These are phyloP conservation scores for Caenorhabditis afra DNA, from an alignment of 2,888 invertebrate species.

Conservation along the genomic window DNA sequence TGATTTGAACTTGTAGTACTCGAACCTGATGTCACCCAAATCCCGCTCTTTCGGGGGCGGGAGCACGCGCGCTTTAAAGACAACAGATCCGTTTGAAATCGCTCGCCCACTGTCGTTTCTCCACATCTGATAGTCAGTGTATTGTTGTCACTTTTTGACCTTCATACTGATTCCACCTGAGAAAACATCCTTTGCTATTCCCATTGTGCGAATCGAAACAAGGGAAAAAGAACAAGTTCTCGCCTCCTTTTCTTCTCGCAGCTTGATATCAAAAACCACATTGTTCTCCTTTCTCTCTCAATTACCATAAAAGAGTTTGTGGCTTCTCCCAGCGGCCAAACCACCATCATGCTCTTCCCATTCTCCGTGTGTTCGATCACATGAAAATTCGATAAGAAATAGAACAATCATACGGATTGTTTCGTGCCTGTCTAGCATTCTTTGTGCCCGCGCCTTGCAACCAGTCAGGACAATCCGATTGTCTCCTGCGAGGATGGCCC, in stretches of 20 bases:
- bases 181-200: background rate
- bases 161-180: background rate
- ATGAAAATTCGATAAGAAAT: slow-evolving; percentile 1
- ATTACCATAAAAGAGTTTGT: slow-evolving; percentile 24
- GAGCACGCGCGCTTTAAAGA: background rate
- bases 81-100: background rate
- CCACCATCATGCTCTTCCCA: slow-evolving; percentile 16
- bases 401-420: background rate
- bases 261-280: slow-evolving; percentile 21
- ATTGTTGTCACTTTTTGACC: slow-evolving; percentile 10
- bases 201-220: slow-evolving; percentile 8
- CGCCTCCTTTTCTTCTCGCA: background rate
- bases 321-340: slow-evolving; percentile 8
- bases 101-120: background rate
- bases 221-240: slow-evolving; percentile 32
- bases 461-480: too few relatives aligned
- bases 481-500: background rate
- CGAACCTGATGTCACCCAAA: slow-evolving; percentile 17
- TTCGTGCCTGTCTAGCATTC: background rate
- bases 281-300: slow-evolving; percentile 25
- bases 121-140: background rate
- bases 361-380: slow-evolving; percentile 19
- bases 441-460: too few relatives aligned
- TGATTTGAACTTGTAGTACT: slow-evolving; percentile 35
- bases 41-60: slow-evolving; percentile 9